These are phyloP conservation scores for Tauraco erythrolophus DNA, from an alignment of 2,113 vertebrate genomes.

Conservation along the genomic window DNA sequence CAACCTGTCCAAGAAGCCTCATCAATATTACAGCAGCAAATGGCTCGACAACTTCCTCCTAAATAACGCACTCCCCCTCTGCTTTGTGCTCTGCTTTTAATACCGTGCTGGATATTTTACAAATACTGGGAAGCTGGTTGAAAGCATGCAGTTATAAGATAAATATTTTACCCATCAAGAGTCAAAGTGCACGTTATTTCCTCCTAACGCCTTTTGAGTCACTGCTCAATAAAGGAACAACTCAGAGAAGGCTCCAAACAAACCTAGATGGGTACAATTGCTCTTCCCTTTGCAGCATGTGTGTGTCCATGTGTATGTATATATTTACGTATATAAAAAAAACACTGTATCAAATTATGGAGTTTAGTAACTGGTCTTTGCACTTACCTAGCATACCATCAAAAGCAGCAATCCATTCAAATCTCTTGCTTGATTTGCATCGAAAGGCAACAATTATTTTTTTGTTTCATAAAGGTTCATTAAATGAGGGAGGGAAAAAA, in stretches of 20 bases:
- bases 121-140: neutral
- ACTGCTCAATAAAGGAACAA: neutral
- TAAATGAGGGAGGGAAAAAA: neutral
- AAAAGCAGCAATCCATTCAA: neutral
- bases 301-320: too few relatives aligned
- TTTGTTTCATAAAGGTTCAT: neutral
- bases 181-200: neutral
- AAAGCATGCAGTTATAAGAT: neutral
- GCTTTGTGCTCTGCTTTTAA: neutral
- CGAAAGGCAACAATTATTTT: neutral
- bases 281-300: neutral
- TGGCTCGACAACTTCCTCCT: neutral
- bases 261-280: neutral
- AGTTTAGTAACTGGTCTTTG: neutral
- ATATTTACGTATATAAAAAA: neutral
- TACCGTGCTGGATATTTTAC: neutral
- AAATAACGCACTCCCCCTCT: neutral
- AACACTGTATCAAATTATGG: neutral
- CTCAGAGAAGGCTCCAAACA: neutral
- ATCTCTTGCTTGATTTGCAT: neutral
- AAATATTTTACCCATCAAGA: neutral
- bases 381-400: neutral
- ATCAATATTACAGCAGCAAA: neutral
- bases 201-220: neutral
- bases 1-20: neutral